Percentiles rank a stretch among this genome's conserved stretches.
Evolutionary conservation across 2,888 invertebrate species (phyloP).

Genomic region (Caenorhabditis virilis): DNA sequence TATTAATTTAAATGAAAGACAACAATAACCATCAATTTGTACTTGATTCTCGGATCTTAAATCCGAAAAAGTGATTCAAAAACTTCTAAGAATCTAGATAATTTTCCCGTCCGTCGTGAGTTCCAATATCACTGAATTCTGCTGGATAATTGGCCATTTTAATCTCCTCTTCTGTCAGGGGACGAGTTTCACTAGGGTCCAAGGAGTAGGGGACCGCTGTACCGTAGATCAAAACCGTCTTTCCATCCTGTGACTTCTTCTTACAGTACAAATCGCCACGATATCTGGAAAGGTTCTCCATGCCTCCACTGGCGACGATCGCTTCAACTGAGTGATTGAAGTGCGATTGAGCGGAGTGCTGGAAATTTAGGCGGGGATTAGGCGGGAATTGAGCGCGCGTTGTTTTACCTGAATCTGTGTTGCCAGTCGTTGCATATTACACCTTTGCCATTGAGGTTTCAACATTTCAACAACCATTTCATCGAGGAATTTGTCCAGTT

Average conservation of each 20-base stretch:
- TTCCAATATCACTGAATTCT: slow-evolving; percentile 15
- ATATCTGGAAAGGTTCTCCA: slow-evolving; percentile 22
- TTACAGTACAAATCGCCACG: slow-evolving; percentile 35
- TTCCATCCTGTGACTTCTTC: slow-evolving; percentile 18
- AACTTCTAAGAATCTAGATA: slow-evolving; percentile 14
- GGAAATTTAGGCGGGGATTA: not conserved
- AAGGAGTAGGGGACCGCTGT: slow-evolving; percentile 24
- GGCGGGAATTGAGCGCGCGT: no score
- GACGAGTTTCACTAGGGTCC: slow-evolving; percentile 10
- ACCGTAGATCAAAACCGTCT: slow-evolving; percentile 23
- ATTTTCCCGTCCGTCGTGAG: slow-evolving; percentile 20
- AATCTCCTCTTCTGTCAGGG: slow-evolving; percentile 25
- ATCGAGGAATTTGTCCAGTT: slow-evolving; percentile 20
- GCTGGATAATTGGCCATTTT: slow-evolving; percentile 17
- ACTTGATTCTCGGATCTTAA: no score
- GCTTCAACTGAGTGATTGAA: slow-evolving; percentile 37
- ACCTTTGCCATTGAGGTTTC: slow-evolving; percentile 23
- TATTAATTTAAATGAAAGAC: slow-evolving; percentile 10
- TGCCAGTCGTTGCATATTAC: slow-evolving; percentile 31
- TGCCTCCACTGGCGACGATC: slow-evolving; percentile 22
- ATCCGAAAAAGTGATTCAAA: no score
- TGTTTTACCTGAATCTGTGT: slow-evolving; percentile 31
- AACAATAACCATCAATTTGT: no score
- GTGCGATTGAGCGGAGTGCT: slow-evolving; percentile 13
- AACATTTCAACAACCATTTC: slow-evolving; percentile 12